Evolutionary conservation across 1,140 invertebrate species (phyloP), one percentile per base, ranked within the genome.

Genomic region (Drosophila auraria): DNA sequence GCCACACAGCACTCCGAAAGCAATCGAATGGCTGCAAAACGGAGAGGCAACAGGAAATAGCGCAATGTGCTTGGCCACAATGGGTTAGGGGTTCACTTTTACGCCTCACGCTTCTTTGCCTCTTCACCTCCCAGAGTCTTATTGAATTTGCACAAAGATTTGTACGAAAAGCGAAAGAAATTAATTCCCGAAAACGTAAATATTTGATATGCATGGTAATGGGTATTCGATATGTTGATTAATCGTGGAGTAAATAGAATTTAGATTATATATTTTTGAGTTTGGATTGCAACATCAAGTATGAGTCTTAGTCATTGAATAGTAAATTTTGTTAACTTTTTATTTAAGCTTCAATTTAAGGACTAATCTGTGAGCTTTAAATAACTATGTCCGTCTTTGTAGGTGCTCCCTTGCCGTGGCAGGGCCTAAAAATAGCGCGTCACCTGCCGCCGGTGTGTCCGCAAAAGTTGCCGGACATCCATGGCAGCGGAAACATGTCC

Each of bases 391-490:
- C 14, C 25, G 5, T 38, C 4, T 27, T 80, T 73, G 11, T 93
- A 94, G 96, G 94, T 91, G 95, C 94, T 74, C 96, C 94, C 5
- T 94, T 95, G 11, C 95, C 96, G 0, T 97, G 97, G 97, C 92
- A 94, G 12, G 96, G 95, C 0, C 94, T 96, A 2, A 95, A 96
- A 80, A 94, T 95, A 86, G 96, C 96, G 17, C 95, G 96, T 49
- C 94, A 94, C 56, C 96, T 97, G 69, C 95, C 96, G 1, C 96
- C 97, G 0, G 97, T 98, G 0, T 99, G 98, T 92, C 97, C 97
- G 0, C 98, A 97, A 93, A 94, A 95, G 42, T 83, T 96, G 58
- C 96, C 96, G 5, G 94, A 95, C 70, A 93, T 95, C 9, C 71
- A 84, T 8, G 70, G 71, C 40, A 84, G 80, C 77, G 83, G 57